These are phyloP conservation scores for Bombus pyrosoma DNA, from an alignment of 1,140 invertebrate genomes.

Conservation along the genomic window DNA sequence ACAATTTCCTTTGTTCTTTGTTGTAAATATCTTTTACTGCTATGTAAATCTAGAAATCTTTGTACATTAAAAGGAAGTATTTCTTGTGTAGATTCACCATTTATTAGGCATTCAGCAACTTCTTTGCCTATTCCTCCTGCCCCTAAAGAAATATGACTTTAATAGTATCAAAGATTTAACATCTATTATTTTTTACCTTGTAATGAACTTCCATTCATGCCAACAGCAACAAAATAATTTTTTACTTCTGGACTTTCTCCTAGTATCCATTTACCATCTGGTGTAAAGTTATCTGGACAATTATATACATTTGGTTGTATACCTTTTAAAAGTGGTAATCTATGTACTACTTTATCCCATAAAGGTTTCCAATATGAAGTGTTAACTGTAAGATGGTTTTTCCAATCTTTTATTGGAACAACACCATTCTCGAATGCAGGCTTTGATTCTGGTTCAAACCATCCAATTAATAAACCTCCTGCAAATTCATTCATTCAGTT, in stretches of 20 bases:
- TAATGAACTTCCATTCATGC: slow-evolving; percentile 86
- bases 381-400: slow-evolving; percentile 81
- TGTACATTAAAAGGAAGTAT: slow-evolving; percentile 87
- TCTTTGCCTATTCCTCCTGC: slow-evolving; percentile 90
- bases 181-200: slow-evolving; percentile 74
- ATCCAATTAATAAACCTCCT: slow-evolving; percentile 86
- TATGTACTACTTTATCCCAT: slow-evolving; percentile 86
- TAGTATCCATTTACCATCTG: slow-evolving; percentile 87
- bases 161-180: neutral
- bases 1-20: slow-evolving; percentile 90
- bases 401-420: slow-evolving; percentile 85
- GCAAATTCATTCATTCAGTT: slow-evolving; percentile 30
- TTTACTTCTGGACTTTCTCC: slow-evolving; percentile 89
- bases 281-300: slow-evolving; percentile 91
- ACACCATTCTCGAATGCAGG: slow-evolving; percentile 85
- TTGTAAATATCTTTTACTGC: slow-evolving; percentile 89
- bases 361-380: slow-evolving; percentile 86
- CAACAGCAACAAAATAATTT: slow-evolving; percentile 93
- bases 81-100: slow-evolving; percentile 86
- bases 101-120: slow-evolving; percentile 89
- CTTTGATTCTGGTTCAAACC: slow-evolving; percentile 87
- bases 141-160: slow-evolving; percentile 71
- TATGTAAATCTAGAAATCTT: slow-evolving; percentile 92
- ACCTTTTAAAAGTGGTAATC: slow-evolving; percentile 86
- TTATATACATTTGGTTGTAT: slow-evolving; percentile 85